Percentiles rank a stretch among this genome's conserved stretches.
These are phyloP conservation scores for Poicephalus meyeri DNA, from an alignment of 2,113 vertebrate genomes.

Conservation along the genomic window DNA sequence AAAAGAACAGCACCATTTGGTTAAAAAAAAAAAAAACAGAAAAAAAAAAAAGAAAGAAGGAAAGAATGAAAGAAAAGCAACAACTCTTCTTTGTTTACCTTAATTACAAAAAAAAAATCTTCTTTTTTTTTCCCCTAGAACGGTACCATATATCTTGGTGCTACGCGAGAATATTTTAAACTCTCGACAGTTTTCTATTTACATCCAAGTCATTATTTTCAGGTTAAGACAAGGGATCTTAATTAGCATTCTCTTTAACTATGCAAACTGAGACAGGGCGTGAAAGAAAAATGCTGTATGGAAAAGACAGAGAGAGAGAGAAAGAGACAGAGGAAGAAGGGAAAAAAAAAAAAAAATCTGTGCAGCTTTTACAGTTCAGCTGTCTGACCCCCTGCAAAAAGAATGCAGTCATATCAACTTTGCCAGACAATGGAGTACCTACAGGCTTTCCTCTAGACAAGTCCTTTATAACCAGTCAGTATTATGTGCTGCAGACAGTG, in stretches of 20 bases:
- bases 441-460: constrained; percentile 78
- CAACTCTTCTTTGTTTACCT: constrained; percentile 77
- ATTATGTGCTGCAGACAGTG: constrained; percentile 81
- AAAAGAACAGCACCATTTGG: too few species aligned
- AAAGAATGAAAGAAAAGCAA: constrained; percentile 29
- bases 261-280: constrained; percentile 76
- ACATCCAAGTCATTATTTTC: constrained; percentile 74
- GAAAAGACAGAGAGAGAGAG: constrained; percentile 14
- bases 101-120: constrained; percentile 68
- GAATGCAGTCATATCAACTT: constrained; percentile 84
- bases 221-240: constrained; percentile 77
- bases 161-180: constrained; percentile 61
- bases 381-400: constrained; percentile 74
- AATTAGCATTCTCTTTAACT: constrained; percentile 82
- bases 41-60: constrained; percentile 4
- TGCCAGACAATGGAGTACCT: constrained; percentile 81
- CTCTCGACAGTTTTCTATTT: constrained; percentile 70
- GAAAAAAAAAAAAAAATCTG: constrained; percentile 64
- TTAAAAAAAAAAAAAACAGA: not conserved
- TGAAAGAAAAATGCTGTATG: constrained; percentile 71
- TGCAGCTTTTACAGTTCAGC: constrained; percentile 79
- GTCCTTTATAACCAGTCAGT: constrained; percentile 85
- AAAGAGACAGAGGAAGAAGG: not conserved
- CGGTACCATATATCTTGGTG: constrained; percentile 63
- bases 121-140: constrained; percentile 68